A percentile compares a stretch with the other conserved stretches of the same genome.
These are phyloP conservation scores for Egretta garzetta DNA, from an alignment of 2,113 vertebrate genomes.

Conservation along the genomic window DNA sequence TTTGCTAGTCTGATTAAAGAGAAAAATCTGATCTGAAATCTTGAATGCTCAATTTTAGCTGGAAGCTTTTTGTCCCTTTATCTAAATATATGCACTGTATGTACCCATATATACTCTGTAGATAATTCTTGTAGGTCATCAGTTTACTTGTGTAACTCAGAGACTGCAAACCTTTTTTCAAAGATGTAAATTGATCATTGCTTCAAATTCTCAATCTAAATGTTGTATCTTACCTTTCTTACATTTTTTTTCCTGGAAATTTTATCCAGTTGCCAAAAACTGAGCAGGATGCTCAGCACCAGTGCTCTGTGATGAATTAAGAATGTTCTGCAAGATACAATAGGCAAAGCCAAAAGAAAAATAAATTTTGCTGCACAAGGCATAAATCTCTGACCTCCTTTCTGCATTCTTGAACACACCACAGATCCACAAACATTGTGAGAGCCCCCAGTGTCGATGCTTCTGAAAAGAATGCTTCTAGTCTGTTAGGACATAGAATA, in stretches of 20 bases:
- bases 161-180: not conserved
- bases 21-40: not conserved
- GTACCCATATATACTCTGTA: not conserved
- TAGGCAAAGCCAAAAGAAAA: not conserved
- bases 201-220: not conserved
- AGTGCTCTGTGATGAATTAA: not conserved
- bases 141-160: not conserved
- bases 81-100: not conserved
- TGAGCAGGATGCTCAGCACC: not conserved
- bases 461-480: not conserved
- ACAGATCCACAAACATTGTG: not conserved
- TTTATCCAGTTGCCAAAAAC: not conserved
- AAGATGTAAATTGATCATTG: not conserved
- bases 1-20: not conserved
- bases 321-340: not conserved
- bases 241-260: not conserved
- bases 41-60: not conserved
- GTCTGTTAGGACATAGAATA: not conserved
- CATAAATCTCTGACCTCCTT: not conserved
- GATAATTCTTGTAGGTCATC: not conserved
- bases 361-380: not conserved
- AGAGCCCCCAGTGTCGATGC: fast-evolving
- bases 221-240: not conserved
- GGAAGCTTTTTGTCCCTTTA: not conserved
- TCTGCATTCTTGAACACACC: not conserved